Percentiles rank a stretch among this genome's conserved stretches.
These are phyloP conservation scores for Bombycilla garrulus DNA, from an alignment of 2,113 vertebrate species.

Conservation along the genomic window DNA sequence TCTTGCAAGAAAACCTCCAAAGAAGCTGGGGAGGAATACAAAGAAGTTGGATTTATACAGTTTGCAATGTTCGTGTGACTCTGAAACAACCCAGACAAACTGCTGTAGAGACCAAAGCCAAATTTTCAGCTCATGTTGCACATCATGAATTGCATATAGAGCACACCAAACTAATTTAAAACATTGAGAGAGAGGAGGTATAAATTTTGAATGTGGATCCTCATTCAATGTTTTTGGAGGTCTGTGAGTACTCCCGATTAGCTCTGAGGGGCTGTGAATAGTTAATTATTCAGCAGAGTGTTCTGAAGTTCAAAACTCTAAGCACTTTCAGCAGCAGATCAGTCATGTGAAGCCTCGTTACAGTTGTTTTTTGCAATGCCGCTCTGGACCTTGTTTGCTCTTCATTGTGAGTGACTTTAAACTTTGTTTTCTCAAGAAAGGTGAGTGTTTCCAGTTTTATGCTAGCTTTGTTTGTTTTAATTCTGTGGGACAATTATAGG, in stretches of 20 bases:
- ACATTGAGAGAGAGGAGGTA: neutral
- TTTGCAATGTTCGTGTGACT: neutral
- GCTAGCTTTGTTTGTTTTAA: neutral
- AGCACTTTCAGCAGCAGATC: conserved; percentile 25
- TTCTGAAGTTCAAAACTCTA: conserved; percentile 62
- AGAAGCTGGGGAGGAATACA: neutral
- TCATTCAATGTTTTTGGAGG: neutral
- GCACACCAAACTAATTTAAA: neutral
- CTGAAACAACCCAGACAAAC: neutral
- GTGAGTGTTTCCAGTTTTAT: neutral
- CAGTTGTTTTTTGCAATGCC: neutral
- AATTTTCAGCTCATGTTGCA: neutral
- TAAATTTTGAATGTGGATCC: neutral
- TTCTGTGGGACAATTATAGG: neutral
- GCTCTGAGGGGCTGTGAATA: neutral
- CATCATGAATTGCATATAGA: accelerated
- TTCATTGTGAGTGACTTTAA: conserved; percentile 46
- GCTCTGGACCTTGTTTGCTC: conserved; percentile 37
- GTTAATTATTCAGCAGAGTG: conserved; percentile 47
- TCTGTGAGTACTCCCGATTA: neutral
- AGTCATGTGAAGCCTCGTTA: conserved; percentile 48
- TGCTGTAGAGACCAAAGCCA: neutral
- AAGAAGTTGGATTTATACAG: neutral
- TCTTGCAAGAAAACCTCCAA: neutral
- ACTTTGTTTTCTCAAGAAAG: neutral